These are phyloP conservation scores for Dufourea novaeangliae DNA, from an alignment of 1,140 invertebrate species.

Conservation along the genomic window DNA sequence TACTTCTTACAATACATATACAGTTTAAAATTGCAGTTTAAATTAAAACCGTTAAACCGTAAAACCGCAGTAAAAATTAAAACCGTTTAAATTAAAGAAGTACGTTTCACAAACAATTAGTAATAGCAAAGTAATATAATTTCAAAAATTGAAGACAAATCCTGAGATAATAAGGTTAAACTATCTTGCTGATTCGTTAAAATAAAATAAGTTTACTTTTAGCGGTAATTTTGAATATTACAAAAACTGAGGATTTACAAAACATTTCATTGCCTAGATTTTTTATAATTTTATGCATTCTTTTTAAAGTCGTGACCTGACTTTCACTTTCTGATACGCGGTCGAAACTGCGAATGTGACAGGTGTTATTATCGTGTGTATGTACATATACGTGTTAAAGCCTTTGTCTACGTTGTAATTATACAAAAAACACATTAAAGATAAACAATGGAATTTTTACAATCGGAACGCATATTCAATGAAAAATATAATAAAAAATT, in stretches of 20 bases:
- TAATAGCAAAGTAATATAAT: background rate
- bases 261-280: background rate
- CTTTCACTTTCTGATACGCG: conserved; percentile 14
- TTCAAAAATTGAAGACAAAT: background rate
- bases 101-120: background rate
- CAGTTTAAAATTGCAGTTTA: too few species aligned
- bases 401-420: background rate
- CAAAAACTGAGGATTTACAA: background rate
- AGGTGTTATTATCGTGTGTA: background rate
- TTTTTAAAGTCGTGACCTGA: background rate
- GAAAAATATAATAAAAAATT: conserved; percentile 70
- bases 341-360: conserved; percentile 4
- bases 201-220: background rate
- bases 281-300: too few species aligned
- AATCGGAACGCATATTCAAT: conserved; percentile 32
- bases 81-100: too few species aligned
- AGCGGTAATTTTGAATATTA: background rate
- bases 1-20: too few species aligned
- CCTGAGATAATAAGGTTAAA: background rate
- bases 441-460: conserved; percentile 16
- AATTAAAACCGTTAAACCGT: too few species aligned
- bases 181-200: too few species aligned
- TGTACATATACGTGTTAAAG: background rate
- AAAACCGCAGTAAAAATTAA: too few species aligned
- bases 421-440: background rate